A percentile compares a stretch with the other conserved stretches of the same genome.
phyloP scores from a whole-genome alignment of 2,797 vertebrate species.

The Clarias fuscus region DNA sequence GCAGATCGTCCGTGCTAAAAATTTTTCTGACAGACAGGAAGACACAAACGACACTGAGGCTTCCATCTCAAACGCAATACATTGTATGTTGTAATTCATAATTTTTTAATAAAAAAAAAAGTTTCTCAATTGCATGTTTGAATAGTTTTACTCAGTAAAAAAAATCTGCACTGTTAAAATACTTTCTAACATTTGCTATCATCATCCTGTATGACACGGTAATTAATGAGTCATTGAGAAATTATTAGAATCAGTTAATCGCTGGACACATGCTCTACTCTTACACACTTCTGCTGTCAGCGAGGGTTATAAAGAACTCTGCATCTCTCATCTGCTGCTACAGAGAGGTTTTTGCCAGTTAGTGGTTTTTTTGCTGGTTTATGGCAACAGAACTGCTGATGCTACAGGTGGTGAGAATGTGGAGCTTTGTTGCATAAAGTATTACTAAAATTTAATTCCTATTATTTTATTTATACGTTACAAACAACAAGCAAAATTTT shows the following conservation, averaged over 20 bases:
- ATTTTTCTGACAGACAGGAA: constrained; percentile 78
- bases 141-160: no score
- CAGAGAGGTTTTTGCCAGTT: neutral
- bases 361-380: constrained; percentile 12
- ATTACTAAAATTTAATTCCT: no score
- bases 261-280: neutral
- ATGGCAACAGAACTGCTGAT: neutral
- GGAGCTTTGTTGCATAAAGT: no score
- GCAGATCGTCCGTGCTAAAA: constrained; percentile 90
- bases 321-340: neutral
- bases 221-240: no score
- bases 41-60: neutral
- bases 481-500: neutral
- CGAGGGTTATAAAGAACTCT: neutral
- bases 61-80: neutral
- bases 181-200: no score
- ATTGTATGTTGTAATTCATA: no score
- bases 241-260: neutral
- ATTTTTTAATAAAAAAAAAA: no score
- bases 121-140: no score
- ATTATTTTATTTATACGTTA: neutral
- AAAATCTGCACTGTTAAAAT: no score
- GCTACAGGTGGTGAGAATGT: neutral
- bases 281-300: neutral
- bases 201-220: neutral